Conservation (phyloP, 1,140 invertebrate genomes). For the Agrilus planipennis region DNA sequence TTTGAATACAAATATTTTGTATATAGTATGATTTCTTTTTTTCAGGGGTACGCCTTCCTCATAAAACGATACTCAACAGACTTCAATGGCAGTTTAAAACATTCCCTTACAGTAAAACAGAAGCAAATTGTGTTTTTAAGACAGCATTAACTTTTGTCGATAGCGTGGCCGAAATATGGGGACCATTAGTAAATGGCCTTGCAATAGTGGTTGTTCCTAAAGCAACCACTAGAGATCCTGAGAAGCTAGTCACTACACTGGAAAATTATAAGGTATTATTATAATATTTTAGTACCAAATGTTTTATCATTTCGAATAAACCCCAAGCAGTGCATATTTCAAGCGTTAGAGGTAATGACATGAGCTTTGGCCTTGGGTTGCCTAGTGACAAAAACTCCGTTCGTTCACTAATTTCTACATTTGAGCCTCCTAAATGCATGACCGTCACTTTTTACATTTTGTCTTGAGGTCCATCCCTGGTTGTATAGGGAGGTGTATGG, state of each 20-base stretch:
- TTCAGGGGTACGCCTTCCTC: slow-evolving; percentile 65
- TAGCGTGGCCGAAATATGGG: slow-evolving; percentile 77
- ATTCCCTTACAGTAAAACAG: slow-evolving; percentile 55
- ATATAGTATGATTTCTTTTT: slow-evolving; percentile 8
- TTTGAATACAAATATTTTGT: background rate
- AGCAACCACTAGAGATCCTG: slow-evolving; percentile 58
- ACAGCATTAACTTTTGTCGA: slow-evolving; percentile 83
- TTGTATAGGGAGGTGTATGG: too few relatives aligned
- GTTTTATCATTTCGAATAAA: background rate
- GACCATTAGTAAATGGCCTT: slow-evolving; percentile 58
- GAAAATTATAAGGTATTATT: slow-evolving; percentile 50
- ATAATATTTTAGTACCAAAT: slow-evolving; percentile 9
- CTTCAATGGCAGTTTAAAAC: slow-evolving; percentile 73
- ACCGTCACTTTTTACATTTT: too few relatives aligned
- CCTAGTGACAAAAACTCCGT: too few relatives aligned
- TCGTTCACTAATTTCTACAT: too few relatives aligned
- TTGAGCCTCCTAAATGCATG: too few relatives aligned
- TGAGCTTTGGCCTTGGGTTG: too few relatives aligned
- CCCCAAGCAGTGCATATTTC: too few relatives aligned
- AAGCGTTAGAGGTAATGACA: too few relatives aligned
- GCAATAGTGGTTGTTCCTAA: slow-evolving; percentile 60
- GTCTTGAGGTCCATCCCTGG: too few relatives aligned
- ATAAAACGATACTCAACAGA: slow-evolving; percentile 66
- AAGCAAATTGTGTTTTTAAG: slow-evolving; percentile 67
- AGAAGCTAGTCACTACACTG: slow-evolving; percentile 52